Percentiles rank a stretch among this genome's conserved stretches.
phyloP scores from a whole-genome alignment of 2,797 vertebrate species.

The Cossypha niveicapilla region DNA sequence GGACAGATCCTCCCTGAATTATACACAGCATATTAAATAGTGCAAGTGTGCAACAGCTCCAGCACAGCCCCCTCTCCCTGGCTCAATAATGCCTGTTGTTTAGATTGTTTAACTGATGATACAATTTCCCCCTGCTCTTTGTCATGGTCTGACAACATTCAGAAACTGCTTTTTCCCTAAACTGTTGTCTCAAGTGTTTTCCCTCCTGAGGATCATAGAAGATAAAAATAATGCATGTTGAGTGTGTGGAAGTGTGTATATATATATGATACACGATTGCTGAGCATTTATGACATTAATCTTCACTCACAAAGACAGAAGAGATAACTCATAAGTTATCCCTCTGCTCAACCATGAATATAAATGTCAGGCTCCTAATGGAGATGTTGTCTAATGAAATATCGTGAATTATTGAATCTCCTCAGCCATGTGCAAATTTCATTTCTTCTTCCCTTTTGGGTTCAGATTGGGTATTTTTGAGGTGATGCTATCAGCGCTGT shows the following conservation, averaged over 20 bases:
- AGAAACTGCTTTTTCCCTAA: constrained; percentile 4
- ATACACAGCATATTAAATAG: background rate
- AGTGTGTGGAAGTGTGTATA: constrained; percentile 3
- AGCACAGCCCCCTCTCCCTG: background rate
- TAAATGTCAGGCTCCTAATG: constrained; percentile 59
- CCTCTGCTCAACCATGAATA: constrained; percentile 59
- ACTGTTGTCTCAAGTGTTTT: constrained; percentile 35
- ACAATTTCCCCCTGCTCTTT: background rate
- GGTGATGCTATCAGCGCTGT: constrained; percentile 7
- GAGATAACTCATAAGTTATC: constrained; percentile 59
- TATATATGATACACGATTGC: constrained; percentile 42
- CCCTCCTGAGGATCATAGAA: constrained; percentile 1
- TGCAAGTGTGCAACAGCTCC: background rate
- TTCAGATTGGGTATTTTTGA: constrained; percentile 18
- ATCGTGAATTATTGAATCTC: constrained; percentile 37
- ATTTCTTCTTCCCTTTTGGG: constrained; percentile 53
- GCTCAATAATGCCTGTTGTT: background rate
- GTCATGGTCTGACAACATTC: constrained; percentile 15
- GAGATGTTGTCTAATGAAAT: constrained; percentile 65
- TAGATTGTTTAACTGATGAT: background rate
- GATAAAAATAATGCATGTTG: constrained; percentile 54
- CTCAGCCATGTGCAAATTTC: constrained; percentile 46
- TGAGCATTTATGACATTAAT: constrained; percentile 65
- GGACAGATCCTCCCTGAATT: background rate
- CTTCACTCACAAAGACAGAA: constrained; percentile 63